phyloP scores from a whole-genome alignment of 2,888 invertebrate species.

The Hirtodrosophila confusa region DNA sequence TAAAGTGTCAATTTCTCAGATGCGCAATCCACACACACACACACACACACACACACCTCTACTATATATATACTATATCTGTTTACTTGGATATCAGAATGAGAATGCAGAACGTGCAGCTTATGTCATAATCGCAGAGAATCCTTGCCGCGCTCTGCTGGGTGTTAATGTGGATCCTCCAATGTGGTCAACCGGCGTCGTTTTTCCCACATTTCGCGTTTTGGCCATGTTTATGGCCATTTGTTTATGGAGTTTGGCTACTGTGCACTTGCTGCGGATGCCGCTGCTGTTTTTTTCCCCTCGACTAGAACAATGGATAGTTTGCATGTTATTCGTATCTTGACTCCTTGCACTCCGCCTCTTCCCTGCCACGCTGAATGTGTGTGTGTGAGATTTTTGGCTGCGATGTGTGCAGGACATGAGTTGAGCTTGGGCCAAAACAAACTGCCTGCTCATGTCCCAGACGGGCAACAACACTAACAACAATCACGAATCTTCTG shows the following conservation, averaged over 20 bases:
- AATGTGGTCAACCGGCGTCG: constrained; percentile 39
- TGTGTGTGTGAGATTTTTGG: constrained; percentile 48
- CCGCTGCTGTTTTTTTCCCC: constrained; percentile 5
- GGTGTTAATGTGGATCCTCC: constrained; percentile 67
- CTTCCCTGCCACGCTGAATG: too few relatives aligned
- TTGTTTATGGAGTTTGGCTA: constrained; percentile 62
- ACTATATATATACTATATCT: too few relatives aligned
- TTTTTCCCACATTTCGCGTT: constrained; percentile 71
- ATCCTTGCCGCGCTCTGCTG: constrained; percentile 44
- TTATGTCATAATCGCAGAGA: constrained; percentile 74
- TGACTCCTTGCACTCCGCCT: constrained; percentile 9
- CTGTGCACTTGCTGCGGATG: constrained; percentile 36
- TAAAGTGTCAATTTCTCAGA: constrained; percentile 79
- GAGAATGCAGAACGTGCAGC: constrained; percentile 68
- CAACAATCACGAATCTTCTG: constrained; percentile 62
- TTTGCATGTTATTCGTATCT: constrained; percentile 67
- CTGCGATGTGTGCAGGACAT: constrained; percentile 66
- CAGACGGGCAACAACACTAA: constrained; percentile 12
- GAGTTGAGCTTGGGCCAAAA: constrained; percentile 24
- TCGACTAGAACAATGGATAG: constrained; percentile 70
- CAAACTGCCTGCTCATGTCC: constrained; percentile 40
- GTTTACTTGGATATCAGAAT: constrained; percentile 29
- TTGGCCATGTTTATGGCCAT: constrained; percentile 61
- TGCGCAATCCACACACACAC: constrained; percentile 20
- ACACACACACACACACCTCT: constrained; percentile 8